Evolutionary conservation across 2,888 invertebrate species (phyloP), one percentile per base, ranked within the genome.

Genomic region (Girardia tigrina): DNA sequence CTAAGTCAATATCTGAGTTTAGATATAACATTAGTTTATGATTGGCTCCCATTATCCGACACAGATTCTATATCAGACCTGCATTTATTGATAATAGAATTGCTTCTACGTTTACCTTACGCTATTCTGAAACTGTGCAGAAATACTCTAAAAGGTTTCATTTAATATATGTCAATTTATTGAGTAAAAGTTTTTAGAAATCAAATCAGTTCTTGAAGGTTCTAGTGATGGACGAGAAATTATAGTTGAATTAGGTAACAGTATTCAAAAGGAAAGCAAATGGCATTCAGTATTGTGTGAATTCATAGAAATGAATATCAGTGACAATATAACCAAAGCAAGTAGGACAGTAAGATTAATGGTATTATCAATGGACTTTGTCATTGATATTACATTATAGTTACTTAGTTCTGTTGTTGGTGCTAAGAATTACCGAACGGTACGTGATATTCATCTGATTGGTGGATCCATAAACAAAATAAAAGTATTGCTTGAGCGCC

Each of bases 51-150:
- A 16, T 20, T 56, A 2, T 16, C 56, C 23, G 56, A 56, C 23
- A 8, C 23, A 12, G 56, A 56, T 56, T 56, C 56, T 8, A 16
- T n/a, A 20, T 56, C n/a, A 2, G 56, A 56, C 56, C n/a, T 56
- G 56, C 56, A 56, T 56, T 91, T 92, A 79, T 87, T 95, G n/a
- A 86, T 97, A 27, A 94, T 95, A 75, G 95, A 97, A 86, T 91
- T 95, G 88, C 91, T 92, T 0, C 87, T 95, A 12, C 88, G 94
- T 26, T 86, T 97, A 76, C 94, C 95, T 0, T 94, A 94, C 82
- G 94, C 94, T 87, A 91, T 94, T 42, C 56, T 74, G 27, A 56
- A 56, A 56, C 56, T 56, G 6, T 56, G 56, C n/a, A 56, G 56
- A 56, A 56, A 56, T 56, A 56, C 56, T 56, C 23, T 56, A n/a